Base-by-base conservation (phyloP, 2,797 vertebrate species). In the Peromyscus melanophrys region DNA sequence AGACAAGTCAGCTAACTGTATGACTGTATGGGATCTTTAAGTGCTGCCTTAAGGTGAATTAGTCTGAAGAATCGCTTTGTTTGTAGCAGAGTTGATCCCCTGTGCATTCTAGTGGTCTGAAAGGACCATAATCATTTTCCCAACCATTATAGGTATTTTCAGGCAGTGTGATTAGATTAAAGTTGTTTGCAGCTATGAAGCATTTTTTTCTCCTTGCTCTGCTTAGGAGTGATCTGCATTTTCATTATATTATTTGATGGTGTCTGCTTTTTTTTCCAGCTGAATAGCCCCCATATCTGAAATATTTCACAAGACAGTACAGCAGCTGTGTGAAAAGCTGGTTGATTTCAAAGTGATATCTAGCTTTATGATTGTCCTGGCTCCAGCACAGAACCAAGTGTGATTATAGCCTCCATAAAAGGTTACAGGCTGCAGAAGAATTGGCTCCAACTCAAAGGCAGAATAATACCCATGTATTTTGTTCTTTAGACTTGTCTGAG, bases 341-440 rank as follows among this genome's bases (percentile, higher is more conserved):
- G 77, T 75, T 92, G 94, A 90, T 97, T 96, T 97, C 65, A 93
- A 85, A 97, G 83, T 96, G 55, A 92, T 96, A 80, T 93, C 84
- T 43, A 92, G 71, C 57, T 75, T 94, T 19, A n/a, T 78, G 91
- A 92, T 65, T 96, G 92, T 93, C 93, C 7, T 16, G 61, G 63
- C 93, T 97, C 93, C 83, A 90, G 91, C 92, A 88, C 12, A 90
- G 88, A 96, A 82, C 31, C 34, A 12, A 90, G 57, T 89, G n/a
- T 96, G 93, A 97, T 97, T 94, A 93, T 76, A 92, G 92, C n/a
- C 49, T 85, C n/a, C 49, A 93, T 96, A 95, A 94, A 96, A 89
- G 69, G 82, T 94, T 96, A 89, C 14, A 81, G 90, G 76, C n/a
- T 94, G 37, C 67, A 85, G 92, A 89, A 95, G 9, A 55, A 65